Base-by-base conservation (phyloP, 1,140 invertebrate genomes). In the Caenorhabditis brenneri region DNA sequence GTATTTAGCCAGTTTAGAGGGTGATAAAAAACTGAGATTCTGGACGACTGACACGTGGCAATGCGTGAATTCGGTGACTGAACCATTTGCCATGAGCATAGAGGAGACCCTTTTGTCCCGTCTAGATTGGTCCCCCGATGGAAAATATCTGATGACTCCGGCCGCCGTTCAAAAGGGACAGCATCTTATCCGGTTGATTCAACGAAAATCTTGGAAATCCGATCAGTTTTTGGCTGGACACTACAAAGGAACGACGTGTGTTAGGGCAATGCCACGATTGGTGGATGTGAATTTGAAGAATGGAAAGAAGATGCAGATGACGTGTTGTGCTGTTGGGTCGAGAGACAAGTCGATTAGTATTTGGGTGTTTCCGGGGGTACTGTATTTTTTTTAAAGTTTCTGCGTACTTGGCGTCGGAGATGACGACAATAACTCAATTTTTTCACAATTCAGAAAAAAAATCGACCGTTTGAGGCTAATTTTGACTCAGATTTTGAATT, bases 141-240 rank as follows among this genome's bases (percentile, higher is more conserved):
- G 97, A 1, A 95, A 96, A 88, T 97, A 97, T 92, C 92, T 99
- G 55, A 94, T 99, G 2, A 97, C 96, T 0, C 96, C 97, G 5
- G 96, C 98, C 92, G 96, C 97, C 0, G 98, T 98, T 95, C 99
- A 99, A 91, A 96, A 97, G 79, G 95, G 95, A 31, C n/a, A 53
- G 19, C 79, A 58, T 10, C 36, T 74, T 2, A 33, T 79, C 51
- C 95, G 95, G 91, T 96, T 97, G 79, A 95, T 97, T 29, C 95
- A 97, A 91, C 92, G 96, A 65, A 95, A 96, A 90, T 95, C 95
- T 22, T 97, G 96, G 96, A 94, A 94, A 74, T 74, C 65, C 4
- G 36, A 74, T 22, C 16, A 74, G 24, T 74, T 74, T n/a, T n/a
- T 74, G 1, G 65, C 65, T n/a, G 65, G 65, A 42, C 65, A 74